phyloP scores from a whole-genome alignment of 1,140 invertebrate species.

The Coboldia fuscipes region DNA sequence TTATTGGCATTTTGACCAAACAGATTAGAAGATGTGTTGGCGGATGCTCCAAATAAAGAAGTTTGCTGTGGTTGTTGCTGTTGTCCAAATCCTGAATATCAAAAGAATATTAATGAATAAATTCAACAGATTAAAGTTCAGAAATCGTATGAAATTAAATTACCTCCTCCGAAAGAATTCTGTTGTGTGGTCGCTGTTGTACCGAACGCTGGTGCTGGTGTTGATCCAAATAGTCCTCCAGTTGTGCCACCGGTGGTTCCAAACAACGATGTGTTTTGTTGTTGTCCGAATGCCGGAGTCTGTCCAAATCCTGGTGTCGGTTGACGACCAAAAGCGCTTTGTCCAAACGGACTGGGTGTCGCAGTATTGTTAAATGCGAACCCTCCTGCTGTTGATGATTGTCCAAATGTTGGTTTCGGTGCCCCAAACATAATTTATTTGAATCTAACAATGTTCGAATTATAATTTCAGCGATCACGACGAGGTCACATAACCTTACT shows the following conservation, averaged over 20 bases:
- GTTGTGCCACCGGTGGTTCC: slow-evolving; percentile 21
- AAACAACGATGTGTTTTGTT: slow-evolving; percentile 18
- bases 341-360: slow-evolving; percentile 5
- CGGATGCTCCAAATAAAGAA: slow-evolving; percentile 6
- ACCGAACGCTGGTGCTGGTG: slow-evolving; percentile 23
- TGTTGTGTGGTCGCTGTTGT: slow-evolving; percentile 22
- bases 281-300: slow-evolving; percentile 16
- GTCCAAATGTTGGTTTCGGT: slow-evolving; percentile 16
- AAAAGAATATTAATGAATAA: not conserved
- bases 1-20: slow-evolving; percentile 28
- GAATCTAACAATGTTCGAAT: not conserved
- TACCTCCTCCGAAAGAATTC: too few relatives aligned
- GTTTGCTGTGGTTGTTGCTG: slow-evolving; percentile 1
- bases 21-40: slow-evolving; percentile 18
- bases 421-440: slow-evolving; percentile 16
- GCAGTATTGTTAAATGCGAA: slow-evolving; percentile 1
- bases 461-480: slow-evolving; percentile 7
- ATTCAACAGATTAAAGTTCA: too few relatives aligned
- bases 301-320: slow-evolving; percentile 15
- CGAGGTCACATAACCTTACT: too few relatives aligned
- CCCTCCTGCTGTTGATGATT: slow-evolving; percentile 7
- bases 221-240: slow-evolving; percentile 23
- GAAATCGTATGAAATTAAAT: too few relatives aligned
- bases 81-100: slow-evolving; percentile 1
- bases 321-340: slow-evolving; percentile 1